Percentiles rank a stretch among this genome's conserved stretches.
Evolutionary conservation across 2,797 vertebrate species (phyloP).

Genomic region (Diplodus sargus): DNA sequence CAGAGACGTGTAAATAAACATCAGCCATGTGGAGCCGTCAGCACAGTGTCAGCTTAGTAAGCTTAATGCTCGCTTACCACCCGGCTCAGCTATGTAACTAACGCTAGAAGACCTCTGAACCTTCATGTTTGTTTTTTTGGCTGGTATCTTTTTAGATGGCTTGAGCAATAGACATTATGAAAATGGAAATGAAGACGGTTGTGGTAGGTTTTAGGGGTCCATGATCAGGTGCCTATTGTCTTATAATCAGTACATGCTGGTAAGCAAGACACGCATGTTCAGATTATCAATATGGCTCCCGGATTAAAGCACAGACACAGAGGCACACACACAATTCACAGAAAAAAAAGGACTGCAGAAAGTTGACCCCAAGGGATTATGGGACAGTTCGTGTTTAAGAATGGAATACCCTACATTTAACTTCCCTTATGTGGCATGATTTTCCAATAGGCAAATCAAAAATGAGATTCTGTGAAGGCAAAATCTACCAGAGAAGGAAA

Average conservation of each 20-base stretch:
- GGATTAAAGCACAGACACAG: slow-evolving; percentile 59
- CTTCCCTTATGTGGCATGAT: slow-evolving; percentile 19
- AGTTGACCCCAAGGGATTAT: slow-evolving; percentile 49
- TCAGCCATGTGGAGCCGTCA: slow-evolving; percentile 45
- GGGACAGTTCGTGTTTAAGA: neutral
- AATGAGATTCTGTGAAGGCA: slow-evolving; percentile 11
- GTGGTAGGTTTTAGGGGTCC: neutral
- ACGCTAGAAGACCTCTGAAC: slow-evolving; percentile 19
- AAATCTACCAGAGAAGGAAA: slow-evolving; percentile 25
- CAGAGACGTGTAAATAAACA: slow-evolving; percentile 68
- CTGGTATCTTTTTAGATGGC: slow-evolving; percentile 6
- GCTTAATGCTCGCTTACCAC: slow-evolving; percentile 52
- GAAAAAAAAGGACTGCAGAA: slow-evolving; percentile 34
- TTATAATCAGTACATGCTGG: slow-evolving; percentile 3
- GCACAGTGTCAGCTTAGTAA: slow-evolving; percentile 51
- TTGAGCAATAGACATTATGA: slow-evolving; percentile 1
- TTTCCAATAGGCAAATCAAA: slow-evolving; percentile 22
- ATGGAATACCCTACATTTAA: slow-evolving; percentile 3
- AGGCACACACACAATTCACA: slow-evolving; percentile 41
- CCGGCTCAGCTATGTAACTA: slow-evolving; percentile 34
- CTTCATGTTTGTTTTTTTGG: slow-evolving; percentile 36
- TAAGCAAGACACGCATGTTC: slow-evolving; percentile 22
- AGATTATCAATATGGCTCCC: slow-evolving; percentile 39
- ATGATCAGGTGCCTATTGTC: neutral
- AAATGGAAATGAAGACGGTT: neutral